Evolutionary conservation across 2,888 invertebrate genomes (phyloP).

Genomic region (Cerastis leucographa): DNA sequence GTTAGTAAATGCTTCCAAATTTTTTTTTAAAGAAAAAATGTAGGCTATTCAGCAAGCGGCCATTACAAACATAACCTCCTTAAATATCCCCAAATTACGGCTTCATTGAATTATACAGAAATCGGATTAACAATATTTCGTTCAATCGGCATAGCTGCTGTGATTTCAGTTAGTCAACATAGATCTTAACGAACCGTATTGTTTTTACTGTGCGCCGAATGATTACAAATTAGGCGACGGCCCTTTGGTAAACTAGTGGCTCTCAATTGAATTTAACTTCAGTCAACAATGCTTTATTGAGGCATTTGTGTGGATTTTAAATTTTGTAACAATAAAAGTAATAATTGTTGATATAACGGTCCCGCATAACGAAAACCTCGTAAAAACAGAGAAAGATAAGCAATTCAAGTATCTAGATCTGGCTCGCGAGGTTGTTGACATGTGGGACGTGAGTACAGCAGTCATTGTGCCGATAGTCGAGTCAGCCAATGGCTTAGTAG

Average conservation of each 20-base stretch:
- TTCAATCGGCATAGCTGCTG: conserved; percentile 43
- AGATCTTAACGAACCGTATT: conserved; percentile 63
- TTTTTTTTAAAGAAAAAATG: background rate
- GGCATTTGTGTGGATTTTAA: conserved; percentile 27
- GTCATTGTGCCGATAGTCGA: no score
- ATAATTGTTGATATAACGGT: no score
- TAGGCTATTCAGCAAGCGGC: conserved; percentile 4
- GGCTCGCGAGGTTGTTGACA: no score
- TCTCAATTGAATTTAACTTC: conserved; percentile 62
- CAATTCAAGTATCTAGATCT: no score
- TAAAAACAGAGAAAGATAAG: no score
- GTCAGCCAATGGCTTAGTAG: no score
- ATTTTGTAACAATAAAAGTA: background rate
- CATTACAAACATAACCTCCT: conserved; percentile 20
- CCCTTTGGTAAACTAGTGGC: conserved; percentile 56
- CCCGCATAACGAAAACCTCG: no score
- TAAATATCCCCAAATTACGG: conserved; percentile 36
- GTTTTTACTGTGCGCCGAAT: conserved; percentile 60
- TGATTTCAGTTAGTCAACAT: conserved; percentile 54
- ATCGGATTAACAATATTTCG: conserved; percentile 55
- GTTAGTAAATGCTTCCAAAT: background rate
- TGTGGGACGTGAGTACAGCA: no score
- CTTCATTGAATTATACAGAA: conserved; percentile 28
- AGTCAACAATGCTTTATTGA: conserved; percentile 45
- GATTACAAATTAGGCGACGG: conserved; percentile 59